Evolutionary conservation across 2,888 invertebrate species (phyloP).

Genomic region (Holacanthella duospinosa): DNA sequence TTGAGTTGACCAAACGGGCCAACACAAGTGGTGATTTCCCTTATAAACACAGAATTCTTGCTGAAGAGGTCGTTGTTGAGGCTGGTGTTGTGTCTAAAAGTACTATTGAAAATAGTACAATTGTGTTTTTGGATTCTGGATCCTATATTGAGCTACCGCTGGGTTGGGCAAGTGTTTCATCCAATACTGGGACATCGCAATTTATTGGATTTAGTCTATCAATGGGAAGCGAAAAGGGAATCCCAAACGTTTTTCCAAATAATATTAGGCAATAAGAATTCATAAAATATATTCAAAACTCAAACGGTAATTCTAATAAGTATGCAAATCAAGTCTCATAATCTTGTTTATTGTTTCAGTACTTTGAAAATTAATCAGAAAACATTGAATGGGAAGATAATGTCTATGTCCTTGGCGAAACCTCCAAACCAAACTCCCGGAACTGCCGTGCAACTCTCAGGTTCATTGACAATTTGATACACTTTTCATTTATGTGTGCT

Average conservation of each 20-base stretch:
- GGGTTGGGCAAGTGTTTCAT: constrained; percentile 15
- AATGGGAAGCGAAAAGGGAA: background rate
- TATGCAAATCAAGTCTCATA: background rate
- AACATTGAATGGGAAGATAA: constrained; percentile 5
- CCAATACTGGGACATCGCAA: background rate
- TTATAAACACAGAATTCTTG: background rate
- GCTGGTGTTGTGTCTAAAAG: background rate
- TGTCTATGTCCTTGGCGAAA: constrained; percentile 1
- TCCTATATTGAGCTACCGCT: constrained; percentile 23
- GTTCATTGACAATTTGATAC: background rate
- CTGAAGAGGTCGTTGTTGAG: too few relatives aligned
- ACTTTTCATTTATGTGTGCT: background rate
- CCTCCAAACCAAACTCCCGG: background rate
- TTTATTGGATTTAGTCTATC: constrained; percentile 14
- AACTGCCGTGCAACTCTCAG: background rate
- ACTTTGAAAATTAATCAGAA: background rate
- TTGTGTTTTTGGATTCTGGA: background rate
- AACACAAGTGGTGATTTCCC: background rate
- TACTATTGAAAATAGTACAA: background rate
- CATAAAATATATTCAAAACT: background rate
- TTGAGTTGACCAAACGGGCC: constrained; percentile 7
- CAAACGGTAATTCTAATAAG: background rate
- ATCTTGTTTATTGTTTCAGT: background rate
- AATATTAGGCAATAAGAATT: background rate
- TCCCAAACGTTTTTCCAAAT: background rate